phyloP scores from a whole-genome alignment of 2,888 invertebrate species.

The Neoascia interrupta region DNA sequence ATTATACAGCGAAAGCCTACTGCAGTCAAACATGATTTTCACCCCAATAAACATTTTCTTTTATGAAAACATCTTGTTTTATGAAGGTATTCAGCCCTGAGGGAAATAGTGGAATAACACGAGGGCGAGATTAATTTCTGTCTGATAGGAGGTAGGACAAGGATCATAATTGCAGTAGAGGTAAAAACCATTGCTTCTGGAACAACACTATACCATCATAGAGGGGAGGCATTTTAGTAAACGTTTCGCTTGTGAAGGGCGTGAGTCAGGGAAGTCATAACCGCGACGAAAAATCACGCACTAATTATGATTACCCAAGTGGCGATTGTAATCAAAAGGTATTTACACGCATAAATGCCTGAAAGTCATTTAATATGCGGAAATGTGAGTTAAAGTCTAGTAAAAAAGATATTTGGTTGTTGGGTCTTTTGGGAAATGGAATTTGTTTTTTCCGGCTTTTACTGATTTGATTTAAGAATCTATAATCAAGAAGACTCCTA shows the following conservation, averaged over 20 bases:
- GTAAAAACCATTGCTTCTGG: not conserved
- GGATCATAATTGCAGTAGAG: slow-evolving; percentile 18
- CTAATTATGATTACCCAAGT: slow-evolving; percentile 54
- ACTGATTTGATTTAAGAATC: no score
- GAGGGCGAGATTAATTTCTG: slow-evolving; percentile 32
- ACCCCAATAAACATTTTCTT: no score
- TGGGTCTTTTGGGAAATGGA: no score
- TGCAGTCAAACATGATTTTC: no score
- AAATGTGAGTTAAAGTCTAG: slow-evolving; percentile 30
- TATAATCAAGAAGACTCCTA: no score
- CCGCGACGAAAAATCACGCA: slow-evolving; percentile 37
- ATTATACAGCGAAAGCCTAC: no score
- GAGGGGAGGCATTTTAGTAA: not conserved
- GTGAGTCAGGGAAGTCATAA: not conserved
- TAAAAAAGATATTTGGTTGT: no score
- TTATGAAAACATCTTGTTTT: no score
- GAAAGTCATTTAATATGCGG: slow-evolving; percentile 36
- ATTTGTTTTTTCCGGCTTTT: no score
- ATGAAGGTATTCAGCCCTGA: no score
- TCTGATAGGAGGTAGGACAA: slow-evolving; percentile 1
- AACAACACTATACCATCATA: no score
- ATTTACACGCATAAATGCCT: slow-evolving; percentile 58
- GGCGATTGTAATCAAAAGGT: slow-evolving; percentile 43
- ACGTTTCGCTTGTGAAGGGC: not conserved
- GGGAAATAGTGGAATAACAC: slow-evolving; percentile 34